Conservation (phyloP, 2,797 vertebrate genomes). For the Syngnathus rostellatus region DNA sequence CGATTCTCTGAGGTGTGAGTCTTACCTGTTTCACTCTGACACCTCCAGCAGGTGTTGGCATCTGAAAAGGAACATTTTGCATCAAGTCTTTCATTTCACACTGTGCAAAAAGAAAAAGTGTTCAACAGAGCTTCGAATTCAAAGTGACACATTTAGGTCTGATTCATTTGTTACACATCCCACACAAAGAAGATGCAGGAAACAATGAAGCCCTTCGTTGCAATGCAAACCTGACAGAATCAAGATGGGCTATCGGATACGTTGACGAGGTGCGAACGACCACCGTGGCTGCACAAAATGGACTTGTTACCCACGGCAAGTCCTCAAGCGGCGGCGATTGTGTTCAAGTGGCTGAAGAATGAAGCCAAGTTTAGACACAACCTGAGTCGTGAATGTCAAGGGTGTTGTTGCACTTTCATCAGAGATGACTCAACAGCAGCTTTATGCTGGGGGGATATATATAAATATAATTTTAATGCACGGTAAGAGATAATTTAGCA, state of each 20-base stretch:
- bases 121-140: background rate
- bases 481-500: background rate
- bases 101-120: background rate
- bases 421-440: background rate
- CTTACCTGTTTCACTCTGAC: constrained; percentile 72
- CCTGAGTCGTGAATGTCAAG: constrained; percentile 7
- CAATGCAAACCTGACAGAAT: background rate
- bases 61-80: constrained; percentile 50
- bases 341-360: background rate
- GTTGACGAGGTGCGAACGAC: background rate
- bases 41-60: constrained; percentile 72
- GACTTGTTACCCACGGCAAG: background rate
- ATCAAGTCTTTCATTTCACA: background rate
- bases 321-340: background rate
- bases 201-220: background rate
- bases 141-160: background rate
- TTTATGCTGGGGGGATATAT: background rate
- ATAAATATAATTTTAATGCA: background rate
- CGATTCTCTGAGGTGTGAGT: constrained; percentile 24
- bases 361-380: background rate
- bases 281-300: background rate
- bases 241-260: background rate
- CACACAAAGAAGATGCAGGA: too few species aligned
- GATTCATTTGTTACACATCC: background rate
- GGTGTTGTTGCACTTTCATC: constrained; percentile 8